Evolutionary conservation across 2,888 invertebrate species (phyloP), one percentile per base, ranked within the genome.

Genomic region (Idaea straminata): DNA sequence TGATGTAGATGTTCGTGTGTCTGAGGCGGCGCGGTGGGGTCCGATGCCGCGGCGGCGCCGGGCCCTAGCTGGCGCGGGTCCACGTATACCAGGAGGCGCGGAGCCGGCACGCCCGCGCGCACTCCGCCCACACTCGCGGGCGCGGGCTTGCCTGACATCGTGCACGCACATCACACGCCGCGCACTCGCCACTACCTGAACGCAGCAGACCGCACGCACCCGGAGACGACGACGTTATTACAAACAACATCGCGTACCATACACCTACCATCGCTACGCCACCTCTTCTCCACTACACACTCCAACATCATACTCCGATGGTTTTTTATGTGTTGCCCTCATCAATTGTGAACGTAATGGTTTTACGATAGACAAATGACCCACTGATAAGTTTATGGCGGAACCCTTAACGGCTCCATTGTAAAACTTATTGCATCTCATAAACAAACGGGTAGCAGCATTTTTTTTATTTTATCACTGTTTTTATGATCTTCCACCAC

Each of bases 91-190:
- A 92, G 88, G 86, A 93, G 87, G 88, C 92, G 92, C 87, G 91
- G 88, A 85, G 87, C 86, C 84, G 89, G 86, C 84, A 85, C 88
- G 84, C 88, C 89, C 88, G 89, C 88, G 88, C 92, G 89, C 87
- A 90, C 84, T 88, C 93, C 89, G 92, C 87, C 93, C 91, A 94
- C 93, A 89, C 95, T 94, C 93, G 95, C 95, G 95, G 95, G 95
- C 93, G 95, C 95, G 95, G 95, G 95, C 95, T 96, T 95, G 94
- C 95, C 95, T 93, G 95, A 95, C 95, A 96, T 96, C 93, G 94
- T 95, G 93, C 93, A 94, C 94, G 93, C 94, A 95, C 95, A 95
- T 95, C 95, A 95, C 95, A 94, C 94, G 91, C 86, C 84, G 83
- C 87, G 83, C 81, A 79, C 81, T 86, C 85, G 83, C 87, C 85